These are phyloP conservation scores for Apotomis turbidana DNA, from an alignment of 2,888 invertebrate species.

Conservation along the genomic window DNA sequence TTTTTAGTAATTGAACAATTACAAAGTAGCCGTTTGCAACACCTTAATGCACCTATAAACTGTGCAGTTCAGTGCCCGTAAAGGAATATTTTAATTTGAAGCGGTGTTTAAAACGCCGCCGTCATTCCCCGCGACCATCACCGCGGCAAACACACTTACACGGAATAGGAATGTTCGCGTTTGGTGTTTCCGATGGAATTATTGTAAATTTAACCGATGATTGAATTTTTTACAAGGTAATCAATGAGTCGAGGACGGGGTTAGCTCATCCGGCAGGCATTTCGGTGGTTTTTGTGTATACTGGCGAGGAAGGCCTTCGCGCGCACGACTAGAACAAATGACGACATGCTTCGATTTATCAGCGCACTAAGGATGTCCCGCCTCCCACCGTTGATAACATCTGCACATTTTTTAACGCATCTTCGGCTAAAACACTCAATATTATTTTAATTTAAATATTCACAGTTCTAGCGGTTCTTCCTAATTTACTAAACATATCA, in stretches of 20 bases:
- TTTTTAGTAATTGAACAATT: conserved; percentile 39
- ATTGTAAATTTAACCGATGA: conserved; percentile 74
- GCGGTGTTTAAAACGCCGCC: conserved; percentile 33
- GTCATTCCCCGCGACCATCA: conserved; percentile 35
- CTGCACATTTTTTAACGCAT: neutral
- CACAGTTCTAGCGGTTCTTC: too few species aligned
- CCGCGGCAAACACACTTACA: conserved; percentile 47
- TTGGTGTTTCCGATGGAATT: conserved; percentile 65
- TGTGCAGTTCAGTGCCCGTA: conserved; percentile 31
- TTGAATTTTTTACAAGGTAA: conserved; percentile 79
- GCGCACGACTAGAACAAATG: conserved; percentile 77
- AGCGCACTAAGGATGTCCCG: conserved; percentile 38
- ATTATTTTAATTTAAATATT: too few species aligned
- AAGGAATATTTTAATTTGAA: conserved; percentile 37
- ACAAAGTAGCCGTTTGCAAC: conserved; percentile 41
- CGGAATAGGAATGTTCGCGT: conserved; percentile 57
- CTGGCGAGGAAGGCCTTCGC: conserved; percentile 72
- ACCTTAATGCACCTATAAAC: conserved; percentile 37
- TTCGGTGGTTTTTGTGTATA: conserved; percentile 79
- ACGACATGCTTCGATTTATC: conserved; percentile 64
- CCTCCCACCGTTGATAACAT: conserved; percentile 2
- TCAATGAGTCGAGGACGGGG: conserved; percentile 80
- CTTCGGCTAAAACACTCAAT: too few species aligned
- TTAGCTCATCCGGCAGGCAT: conserved; percentile 81
- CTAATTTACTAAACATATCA: too few species aligned